These are phyloP conservation scores for Lithobates pipiens DNA, from an alignment of 2,797 vertebrate genomes.

Conservation along the genomic window DNA sequence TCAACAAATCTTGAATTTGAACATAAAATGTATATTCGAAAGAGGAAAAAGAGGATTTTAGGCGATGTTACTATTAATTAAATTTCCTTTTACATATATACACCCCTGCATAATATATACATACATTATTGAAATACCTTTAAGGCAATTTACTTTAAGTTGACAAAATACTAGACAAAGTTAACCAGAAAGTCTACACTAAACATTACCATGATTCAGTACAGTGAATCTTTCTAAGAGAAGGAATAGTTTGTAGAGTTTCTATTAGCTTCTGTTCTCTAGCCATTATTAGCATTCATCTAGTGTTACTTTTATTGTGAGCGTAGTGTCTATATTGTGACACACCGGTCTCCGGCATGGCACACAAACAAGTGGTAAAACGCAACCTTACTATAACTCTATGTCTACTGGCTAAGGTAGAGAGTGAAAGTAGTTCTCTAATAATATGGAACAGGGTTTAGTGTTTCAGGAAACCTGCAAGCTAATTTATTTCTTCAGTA, in stretches of 20 bases:
- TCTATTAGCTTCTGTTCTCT: constrained; percentile 14
- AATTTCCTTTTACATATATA: no score
- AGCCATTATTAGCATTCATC: constrained; percentile 8
- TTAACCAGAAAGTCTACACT: not conserved
- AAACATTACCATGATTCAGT: not conserved
- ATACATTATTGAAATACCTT: not conserved
- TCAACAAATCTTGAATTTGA: no score
- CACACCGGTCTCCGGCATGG: constrained; percentile 15
- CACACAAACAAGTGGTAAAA: constrained; percentile 26
- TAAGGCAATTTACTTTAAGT: not conserved
- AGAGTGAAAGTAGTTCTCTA: constrained; percentile 6
- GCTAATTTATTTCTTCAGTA: not conserved
- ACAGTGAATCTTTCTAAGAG: not conserved
- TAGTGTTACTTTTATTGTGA: constrained; percentile 31
- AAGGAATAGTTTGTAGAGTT: not conserved
- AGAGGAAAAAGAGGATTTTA: no score
- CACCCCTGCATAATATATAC: not conserved
- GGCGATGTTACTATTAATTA: no score
- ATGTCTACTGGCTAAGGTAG: constrained; percentile 13
- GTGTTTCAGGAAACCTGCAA: constrained; percentile 31
- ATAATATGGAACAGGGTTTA: not conserved
- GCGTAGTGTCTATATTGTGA: constrained; percentile 27
- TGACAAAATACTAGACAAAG: not conserved
- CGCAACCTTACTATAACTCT: constrained; percentile 11
- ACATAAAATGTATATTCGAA: no score